Evolutionary conservation across 2,888 invertebrate species (phyloP), one percentile per base, ranked within the genome.

Genomic region (Drosophila atroscutellata): DNA sequence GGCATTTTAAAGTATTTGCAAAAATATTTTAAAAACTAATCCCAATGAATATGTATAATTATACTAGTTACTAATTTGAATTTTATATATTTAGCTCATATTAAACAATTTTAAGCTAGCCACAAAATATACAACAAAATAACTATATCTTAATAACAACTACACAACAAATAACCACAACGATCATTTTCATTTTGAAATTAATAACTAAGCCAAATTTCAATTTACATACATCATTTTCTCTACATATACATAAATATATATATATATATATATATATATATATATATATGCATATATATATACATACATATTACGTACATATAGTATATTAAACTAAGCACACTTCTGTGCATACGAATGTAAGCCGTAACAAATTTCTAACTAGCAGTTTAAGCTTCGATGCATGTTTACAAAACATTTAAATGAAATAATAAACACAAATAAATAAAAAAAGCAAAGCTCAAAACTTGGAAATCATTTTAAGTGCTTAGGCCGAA

Each of bases 351-450:
- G 67, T 66, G 60, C 58, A 56, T 70, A 67, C 56, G 57, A 51
- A 58, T 39, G 49, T 62, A 71, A 73, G 67, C 50, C 67, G 63
- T 69, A 74, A 80, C 62, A 77, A 74, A 84, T 85, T 81, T 83
- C 81, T 83, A 76, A 75, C 84, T 75, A 84, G 86, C 78, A 60
- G 71, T 79, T 87, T 91, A 91, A 91, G 91, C 82, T 86, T 90
- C 82, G 89, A 89, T 89, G 86, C 85, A 90, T 91, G 91, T 91
- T 91, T 91, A 80, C 89, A 91, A 91, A 91, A 91, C 91, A 91
- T 89, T 88, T 79, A 80, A 88, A 88, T 86, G 70, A 84, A 83
- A 71, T 81, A 81, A 79, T 79, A 79, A 78, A 78, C 58, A 64
- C 72, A 74, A 63, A 77, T 72, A 74, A 77, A 77, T 79, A 84